These are phyloP conservation scores for Tethea ocularis DNA, from an alignment of 2,888 invertebrate genomes.

Conservation along the genomic window DNA sequence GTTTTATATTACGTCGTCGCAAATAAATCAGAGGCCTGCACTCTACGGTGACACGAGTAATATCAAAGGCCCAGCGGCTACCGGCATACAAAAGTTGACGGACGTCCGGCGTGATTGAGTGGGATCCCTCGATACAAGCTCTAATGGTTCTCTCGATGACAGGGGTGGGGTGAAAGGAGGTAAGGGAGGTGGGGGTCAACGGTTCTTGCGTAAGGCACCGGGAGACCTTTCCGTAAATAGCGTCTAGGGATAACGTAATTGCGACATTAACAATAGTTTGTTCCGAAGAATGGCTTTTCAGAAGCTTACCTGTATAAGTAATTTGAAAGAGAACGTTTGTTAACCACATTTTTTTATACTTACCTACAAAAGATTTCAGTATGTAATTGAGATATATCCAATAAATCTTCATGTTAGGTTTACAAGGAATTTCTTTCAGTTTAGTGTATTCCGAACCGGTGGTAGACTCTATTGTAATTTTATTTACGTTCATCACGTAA, in stretches of 20 bases:
- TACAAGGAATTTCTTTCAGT: no score
- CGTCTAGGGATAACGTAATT: slow-evolving; percentile 61
- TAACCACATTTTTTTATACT: no score
- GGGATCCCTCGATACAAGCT: slow-evolving; percentile 67
- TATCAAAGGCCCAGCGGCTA: slow-evolving; percentile 53
- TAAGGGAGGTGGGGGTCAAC: slow-evolving; percentile 37
- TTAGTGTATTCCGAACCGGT: no score
- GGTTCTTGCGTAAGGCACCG: slow-evolving; percentile 52
- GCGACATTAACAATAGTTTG: slow-evolving; percentile 52
- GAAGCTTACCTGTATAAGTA: no score
- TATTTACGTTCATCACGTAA: no score
- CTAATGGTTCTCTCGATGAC: slow-evolving; percentile 66
- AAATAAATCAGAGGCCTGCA: slow-evolving; percentile 50
- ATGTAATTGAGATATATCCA: no score
- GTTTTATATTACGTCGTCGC: slow-evolving; percentile 22
- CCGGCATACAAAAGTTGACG: slow-evolving; percentile 67
- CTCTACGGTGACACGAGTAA: slow-evolving; percentile 48
- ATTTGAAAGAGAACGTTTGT: no score
- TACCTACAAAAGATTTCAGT: no score
- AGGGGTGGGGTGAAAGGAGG: slow-evolving; percentile 14
- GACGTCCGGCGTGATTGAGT: slow-evolving; percentile 75
- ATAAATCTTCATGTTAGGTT: no score
- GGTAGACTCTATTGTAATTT: no score
- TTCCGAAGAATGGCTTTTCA: not conserved
- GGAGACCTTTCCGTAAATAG: slow-evolving; percentile 52